Evolutionary conservation across 2,797 vertebrate genomes (phyloP).

Genomic region (Enteromius viviparus): DNA sequence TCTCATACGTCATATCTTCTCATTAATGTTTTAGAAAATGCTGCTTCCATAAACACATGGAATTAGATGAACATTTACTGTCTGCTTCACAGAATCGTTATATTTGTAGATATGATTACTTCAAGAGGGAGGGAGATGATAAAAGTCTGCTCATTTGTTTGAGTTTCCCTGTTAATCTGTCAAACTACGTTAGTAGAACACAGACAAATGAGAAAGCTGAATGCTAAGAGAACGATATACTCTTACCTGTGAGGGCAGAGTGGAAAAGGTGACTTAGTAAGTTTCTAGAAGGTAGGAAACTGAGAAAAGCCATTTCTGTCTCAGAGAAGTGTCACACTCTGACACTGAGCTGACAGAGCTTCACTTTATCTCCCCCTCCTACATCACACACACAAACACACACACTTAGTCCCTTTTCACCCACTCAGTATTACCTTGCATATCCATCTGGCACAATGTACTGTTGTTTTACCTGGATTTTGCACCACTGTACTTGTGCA

Average conservation of each 20-base stretch:
- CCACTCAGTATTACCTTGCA: background rate
- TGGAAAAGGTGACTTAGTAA: conserved; percentile 12
- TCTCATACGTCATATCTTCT: background rate
- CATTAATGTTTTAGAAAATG: conserved; percentile 12
- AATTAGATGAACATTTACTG: background rate
- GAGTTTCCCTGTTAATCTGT: background rate
- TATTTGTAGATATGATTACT: background rate
- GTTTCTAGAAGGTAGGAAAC: background rate
- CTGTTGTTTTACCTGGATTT: too few relatives aligned
- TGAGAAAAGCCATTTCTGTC: conserved; percentile 20
- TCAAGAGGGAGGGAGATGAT: background rate
- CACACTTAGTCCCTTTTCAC: background rate
- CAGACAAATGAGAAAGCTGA: background rate
- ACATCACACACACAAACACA: background rate
- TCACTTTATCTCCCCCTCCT: background rate
- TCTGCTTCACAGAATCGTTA: background rate
- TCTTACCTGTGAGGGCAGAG: conserved; percentile 30
- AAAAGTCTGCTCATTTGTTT: background rate
- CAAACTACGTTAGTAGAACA: conserved; percentile 4
- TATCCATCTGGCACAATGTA: background rate
- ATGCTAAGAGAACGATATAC: background rate
- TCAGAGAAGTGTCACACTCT: conserved; percentile 1
- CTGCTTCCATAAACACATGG: background rate
- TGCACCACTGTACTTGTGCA: too few relatives aligned
- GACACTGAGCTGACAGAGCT: conserved; percentile 13